These are phyloP conservation scores for Psylliodes chrysocephalus DNA, from an alignment of 2,888 invertebrate species.

Conservation along the genomic window DNA sequence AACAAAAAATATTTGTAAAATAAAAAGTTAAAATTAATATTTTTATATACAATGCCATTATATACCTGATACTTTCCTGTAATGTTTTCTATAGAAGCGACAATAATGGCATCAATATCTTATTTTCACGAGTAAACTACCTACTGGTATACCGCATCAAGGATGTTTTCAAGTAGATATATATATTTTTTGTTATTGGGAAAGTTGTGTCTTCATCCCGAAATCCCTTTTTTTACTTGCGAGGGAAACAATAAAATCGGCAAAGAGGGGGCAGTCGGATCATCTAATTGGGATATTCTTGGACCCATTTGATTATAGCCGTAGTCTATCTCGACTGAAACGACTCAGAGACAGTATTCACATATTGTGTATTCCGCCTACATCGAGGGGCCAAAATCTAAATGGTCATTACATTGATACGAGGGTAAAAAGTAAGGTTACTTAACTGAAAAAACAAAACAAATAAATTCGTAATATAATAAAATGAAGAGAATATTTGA, in stretches of 20 bases:
- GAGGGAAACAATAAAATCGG: slow-evolving; percentile 37
- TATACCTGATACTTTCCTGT: too few species aligned
- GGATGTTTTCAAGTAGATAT: slow-evolving; percentile 13
- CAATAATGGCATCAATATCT: too few species aligned
- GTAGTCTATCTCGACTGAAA: slow-evolving; percentile 45
- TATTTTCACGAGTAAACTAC: too few species aligned
- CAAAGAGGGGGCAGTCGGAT: slow-evolving; percentile 44
- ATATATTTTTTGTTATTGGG: slow-evolving; percentile 19
- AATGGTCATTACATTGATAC: slow-evolving; percentile 44
- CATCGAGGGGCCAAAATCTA: slow-evolving; percentile 53
- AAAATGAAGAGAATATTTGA: too few species aligned
- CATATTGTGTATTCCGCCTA: slow-evolving; percentile 63
- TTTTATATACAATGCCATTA: too few species aligned
- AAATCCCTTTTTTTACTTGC: slow-evolving; percentile 33
- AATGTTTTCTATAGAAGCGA: too few species aligned
- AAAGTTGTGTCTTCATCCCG: slow-evolving; percentile 26
- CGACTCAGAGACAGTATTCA: slow-evolving; percentile 45
- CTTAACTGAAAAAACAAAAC: too few species aligned
- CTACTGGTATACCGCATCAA: neutral
- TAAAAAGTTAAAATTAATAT: too few species aligned
- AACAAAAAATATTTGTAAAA: too few species aligned
- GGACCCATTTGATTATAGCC: slow-evolving; percentile 58
- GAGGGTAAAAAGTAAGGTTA: slow-evolving; percentile 8
- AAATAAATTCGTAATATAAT: too few species aligned
- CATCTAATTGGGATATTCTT: slow-evolving; percentile 57